Evolutionary conservation across 2,888 invertebrate species (phyloP).

Genomic region (Carpatolechia fugitivella): DNA sequence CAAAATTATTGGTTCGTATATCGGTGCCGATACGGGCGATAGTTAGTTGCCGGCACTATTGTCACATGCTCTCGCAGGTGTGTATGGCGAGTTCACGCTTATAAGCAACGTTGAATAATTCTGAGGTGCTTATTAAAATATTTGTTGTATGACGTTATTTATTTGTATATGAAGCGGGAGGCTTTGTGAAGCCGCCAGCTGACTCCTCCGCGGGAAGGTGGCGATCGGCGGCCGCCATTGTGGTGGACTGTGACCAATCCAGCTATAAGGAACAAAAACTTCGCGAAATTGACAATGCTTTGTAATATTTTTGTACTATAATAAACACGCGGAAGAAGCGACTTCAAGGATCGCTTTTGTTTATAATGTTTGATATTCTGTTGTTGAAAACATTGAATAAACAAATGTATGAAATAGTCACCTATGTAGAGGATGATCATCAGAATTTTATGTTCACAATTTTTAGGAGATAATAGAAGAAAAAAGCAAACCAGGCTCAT

Average conservation of each 20-base stretch:
- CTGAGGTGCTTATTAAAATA: conserved; percentile 77
- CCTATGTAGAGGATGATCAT: neutral
- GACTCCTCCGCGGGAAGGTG: conserved; percentile 50
- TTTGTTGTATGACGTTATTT: conserved; percentile 77
- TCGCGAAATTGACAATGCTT: conserved; percentile 54
- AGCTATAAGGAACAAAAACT: conserved; percentile 59
- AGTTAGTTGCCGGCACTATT: conserved; percentile 23
- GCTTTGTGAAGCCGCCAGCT: conserved; percentile 65
- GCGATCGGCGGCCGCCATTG: conserved; percentile 46
- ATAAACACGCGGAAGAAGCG: conserved; percentile 1
- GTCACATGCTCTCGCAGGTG: conserved; percentile 46
- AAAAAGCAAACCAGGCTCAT: neutral
- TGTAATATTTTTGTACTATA: conserved; percentile 25
- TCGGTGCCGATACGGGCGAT: conserved; percentile 26
- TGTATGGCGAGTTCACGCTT: conserved; percentile 56
- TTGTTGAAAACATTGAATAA: neutral
- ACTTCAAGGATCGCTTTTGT: conserved; percentile 8
- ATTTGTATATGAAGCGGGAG: conserved; percentile 68
- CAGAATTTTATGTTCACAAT: neutral
- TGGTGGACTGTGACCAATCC: conserved; percentile 66
- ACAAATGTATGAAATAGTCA: neutral
- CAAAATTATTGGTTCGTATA: conserved; percentile 2
- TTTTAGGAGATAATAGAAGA: neutral
- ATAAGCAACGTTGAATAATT: conserved; percentile 68
- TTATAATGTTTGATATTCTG: neutral